phyloP scores from a whole-genome alignment of 92 coral and sea anemone genomes.

The Virgularia gustaviana region DNA sequence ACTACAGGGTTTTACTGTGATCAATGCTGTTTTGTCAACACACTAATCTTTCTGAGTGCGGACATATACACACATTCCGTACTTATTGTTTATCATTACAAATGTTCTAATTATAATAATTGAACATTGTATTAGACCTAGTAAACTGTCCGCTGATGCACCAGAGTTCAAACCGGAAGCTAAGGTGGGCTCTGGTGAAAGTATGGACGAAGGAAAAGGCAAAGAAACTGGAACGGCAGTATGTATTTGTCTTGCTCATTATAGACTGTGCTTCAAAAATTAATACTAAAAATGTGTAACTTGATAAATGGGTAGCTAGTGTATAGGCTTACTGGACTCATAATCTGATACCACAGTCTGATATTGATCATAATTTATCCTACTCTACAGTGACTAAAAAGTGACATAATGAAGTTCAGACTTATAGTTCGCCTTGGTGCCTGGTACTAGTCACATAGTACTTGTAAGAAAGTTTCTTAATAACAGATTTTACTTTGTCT shows the following conservation, averaged over 20 bases:
- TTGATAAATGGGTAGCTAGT: neutral
- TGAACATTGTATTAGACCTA: neutral
- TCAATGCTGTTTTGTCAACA: too few relatives aligned
- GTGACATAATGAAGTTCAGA: too few relatives aligned
- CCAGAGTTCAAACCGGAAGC: constrained; percentile 38
- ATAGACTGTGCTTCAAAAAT: too few relatives aligned
- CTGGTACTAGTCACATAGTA: too few relatives aligned
- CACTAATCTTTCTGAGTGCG: too few relatives aligned
- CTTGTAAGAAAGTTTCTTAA: too few relatives aligned
- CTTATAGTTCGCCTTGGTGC: too few relatives aligned
- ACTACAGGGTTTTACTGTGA: too few relatives aligned
- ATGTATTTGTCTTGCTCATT: too few relatives aligned
- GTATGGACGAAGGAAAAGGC: constrained; percentile 40
- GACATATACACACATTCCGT: neutral
- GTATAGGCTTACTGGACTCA: neutral
- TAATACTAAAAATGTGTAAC: neutral
- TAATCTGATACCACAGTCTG: neutral
- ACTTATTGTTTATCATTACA: neutral
- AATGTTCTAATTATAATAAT: neutral
- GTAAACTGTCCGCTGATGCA: constrained; percentile 32
- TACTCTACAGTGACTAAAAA: too few relatives aligned
- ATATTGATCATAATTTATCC: too few relatives aligned
- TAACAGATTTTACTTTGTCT: too few relatives aligned
- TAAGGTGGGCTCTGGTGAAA: constrained; percentile 36
- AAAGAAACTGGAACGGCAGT: constrained; percentile 81